These are phyloP conservation scores for Suillia variegata DNA, from an alignment of 2,888 invertebrate genomes.

Conservation along the genomic window DNA sequence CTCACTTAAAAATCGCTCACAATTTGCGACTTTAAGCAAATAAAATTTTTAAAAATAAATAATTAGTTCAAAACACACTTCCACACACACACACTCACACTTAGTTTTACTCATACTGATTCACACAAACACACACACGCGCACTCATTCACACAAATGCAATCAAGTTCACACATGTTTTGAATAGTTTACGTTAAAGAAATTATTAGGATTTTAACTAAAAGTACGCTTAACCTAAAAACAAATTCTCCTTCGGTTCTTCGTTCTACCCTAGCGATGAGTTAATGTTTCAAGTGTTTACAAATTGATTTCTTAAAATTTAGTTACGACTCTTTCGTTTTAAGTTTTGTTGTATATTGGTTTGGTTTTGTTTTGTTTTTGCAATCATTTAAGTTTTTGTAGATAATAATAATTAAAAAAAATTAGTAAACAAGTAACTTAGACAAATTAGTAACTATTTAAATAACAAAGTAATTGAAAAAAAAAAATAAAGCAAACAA, in stretches of 20 bases:
- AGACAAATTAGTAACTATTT: slow-evolving; percentile 4
- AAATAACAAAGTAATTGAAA: not conserved
- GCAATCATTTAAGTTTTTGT: no score
- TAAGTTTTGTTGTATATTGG: no score
- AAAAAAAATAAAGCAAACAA: not conserved
- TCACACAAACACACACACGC: slow-evolving; percentile 15
- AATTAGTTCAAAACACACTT: not conserved
- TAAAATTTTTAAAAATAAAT: not conserved
- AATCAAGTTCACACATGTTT: no score
- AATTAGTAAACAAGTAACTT: no score
- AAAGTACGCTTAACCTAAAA: no score
- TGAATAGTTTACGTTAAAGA: no score
- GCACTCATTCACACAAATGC: slow-evolving; percentile 6
- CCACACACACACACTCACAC: slow-evolving; percentile 13
- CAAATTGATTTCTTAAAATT: slow-evolving; percentile 23
- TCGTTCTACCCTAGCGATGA: slow-evolving; percentile 20
- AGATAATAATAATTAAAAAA: slow-evolving; percentile 4
- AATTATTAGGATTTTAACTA: no score
- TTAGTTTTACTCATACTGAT: slow-evolving; percentile 13
- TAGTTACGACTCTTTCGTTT: slow-evolving; percentile 18
- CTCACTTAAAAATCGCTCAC: no score
- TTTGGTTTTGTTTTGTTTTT: no score
- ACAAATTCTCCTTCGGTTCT: not conserved
- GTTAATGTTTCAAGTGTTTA: slow-evolving; percentile 32
- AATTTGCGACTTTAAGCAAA: not conserved